Percentiles rank a stretch among this genome's conserved stretches.
These are phyloP conservation scores for Phalacrocorax carbo DNA, from an alignment of 2,113 vertebrate species.

Conservation along the genomic window DNA sequence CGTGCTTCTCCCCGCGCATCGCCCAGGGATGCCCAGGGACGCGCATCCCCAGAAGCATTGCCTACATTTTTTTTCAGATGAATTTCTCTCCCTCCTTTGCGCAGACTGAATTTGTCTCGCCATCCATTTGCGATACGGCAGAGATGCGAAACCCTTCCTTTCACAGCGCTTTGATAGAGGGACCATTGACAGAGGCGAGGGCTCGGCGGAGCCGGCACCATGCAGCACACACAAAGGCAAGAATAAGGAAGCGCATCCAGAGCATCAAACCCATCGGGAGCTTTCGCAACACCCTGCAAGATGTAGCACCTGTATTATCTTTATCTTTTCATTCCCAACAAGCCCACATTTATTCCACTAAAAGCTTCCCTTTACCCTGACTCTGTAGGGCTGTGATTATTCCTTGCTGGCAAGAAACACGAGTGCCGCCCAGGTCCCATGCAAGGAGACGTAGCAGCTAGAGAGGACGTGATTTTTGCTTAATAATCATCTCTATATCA, in stretches of 20 bases:
- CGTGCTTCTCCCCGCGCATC: background rate
- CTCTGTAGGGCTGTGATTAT: background rate
- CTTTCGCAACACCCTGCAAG: background rate
- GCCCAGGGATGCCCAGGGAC: too few relatives aligned
- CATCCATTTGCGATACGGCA: background rate
- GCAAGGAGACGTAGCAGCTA: rapidly evolving
- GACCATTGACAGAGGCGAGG: background rate
- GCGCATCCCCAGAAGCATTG: background rate
- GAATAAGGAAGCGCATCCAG: background rate
- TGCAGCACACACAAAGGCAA: background rate
- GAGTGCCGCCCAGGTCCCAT: rapidly evolving
- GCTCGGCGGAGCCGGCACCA: background rate
- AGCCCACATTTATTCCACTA: background rate
- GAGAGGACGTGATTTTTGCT: background rate
- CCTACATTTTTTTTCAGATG: background rate
- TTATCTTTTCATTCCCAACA: background rate
- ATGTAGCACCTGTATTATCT: background rate
- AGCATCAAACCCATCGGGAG: background rate
- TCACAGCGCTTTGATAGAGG: background rate
- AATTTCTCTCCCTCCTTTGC: background rate
- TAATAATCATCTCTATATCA: background rate
- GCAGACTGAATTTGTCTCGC: rapidly evolving
- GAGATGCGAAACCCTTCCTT: background rate
- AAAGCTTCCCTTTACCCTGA: background rate
- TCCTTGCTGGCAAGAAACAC: background rate